Evolutionary conservation across 2,797 vertebrate genomes (phyloP).

Genomic region (Lepus oiostolus): DNA sequence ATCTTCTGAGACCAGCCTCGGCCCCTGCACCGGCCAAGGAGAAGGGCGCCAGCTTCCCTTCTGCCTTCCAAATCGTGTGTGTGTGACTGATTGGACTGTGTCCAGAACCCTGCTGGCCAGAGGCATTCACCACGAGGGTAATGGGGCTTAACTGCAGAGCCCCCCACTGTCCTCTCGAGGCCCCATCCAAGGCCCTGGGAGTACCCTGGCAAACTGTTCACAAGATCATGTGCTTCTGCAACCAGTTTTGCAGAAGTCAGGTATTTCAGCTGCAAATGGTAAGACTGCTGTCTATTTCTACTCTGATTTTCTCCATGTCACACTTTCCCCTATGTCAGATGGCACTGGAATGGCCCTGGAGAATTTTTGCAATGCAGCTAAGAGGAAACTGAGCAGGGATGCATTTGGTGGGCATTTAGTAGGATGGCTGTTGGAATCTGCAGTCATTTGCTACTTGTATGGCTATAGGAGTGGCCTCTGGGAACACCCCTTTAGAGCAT

Average conservation of each 20-base stretch:
- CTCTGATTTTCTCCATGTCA: not conserved
- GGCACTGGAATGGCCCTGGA: not conserved
- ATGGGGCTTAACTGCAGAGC: not conserved
- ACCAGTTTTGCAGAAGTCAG: not conserved
- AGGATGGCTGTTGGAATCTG: not conserved
- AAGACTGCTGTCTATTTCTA: not conserved
- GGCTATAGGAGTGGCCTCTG: not conserved
- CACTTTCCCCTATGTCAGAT: not conserved
- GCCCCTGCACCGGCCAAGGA: not conserved
- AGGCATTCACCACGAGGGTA: not conserved
- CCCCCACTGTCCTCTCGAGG: not conserved
- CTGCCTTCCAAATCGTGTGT: not conserved
- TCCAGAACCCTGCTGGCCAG: not conserved
- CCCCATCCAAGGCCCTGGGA: not conserved
- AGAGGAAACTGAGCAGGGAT: not conserved
- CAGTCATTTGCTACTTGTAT: not conserved
- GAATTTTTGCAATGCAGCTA: slow-evolving; percentile 1
- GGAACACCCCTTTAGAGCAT: not conserved
- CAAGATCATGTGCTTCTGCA: not conserved
- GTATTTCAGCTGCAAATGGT: not conserved
- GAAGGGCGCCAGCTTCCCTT: not conserved
- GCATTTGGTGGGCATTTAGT: not conserved
- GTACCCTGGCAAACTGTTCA: not conserved
- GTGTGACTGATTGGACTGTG: not conserved
- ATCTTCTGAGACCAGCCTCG: not conserved